Conservation (phyloP, 2,797 vertebrate genomes). For the Chiloscyllium punctatum region DNA sequence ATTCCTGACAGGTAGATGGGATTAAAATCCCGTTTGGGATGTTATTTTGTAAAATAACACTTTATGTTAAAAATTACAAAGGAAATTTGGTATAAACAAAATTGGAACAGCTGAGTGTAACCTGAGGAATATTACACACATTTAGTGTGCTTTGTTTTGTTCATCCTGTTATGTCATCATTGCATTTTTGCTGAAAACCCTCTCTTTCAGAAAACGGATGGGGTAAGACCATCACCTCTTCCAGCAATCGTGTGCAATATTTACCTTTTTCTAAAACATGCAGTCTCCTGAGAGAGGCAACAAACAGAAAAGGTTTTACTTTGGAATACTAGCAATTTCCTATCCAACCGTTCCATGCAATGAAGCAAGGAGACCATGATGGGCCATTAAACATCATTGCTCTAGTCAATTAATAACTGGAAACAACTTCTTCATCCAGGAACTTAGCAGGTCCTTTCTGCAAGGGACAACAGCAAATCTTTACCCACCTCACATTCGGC, state of each 20-base stretch:
- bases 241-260: not conserved
- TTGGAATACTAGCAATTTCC: not conserved
- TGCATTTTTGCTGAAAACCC: not conserved
- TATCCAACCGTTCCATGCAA: not conserved
- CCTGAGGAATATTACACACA: not conserved
- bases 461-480: not conserved
- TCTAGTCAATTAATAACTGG: not conserved
- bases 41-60: not conserved
- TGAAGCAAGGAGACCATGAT: not conserved
- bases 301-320: not conserved
- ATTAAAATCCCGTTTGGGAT: not conserved
- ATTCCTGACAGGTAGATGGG: not conserved
- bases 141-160: not conserved
- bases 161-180: not conserved
- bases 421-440: not conserved
- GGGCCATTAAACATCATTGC: not conserved
- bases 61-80: not conserved
- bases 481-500: not conserved
- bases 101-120: not conserved
- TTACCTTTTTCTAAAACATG: not conserved
- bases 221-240: not conserved
- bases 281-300: not conserved
- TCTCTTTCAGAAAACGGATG: not conserved
- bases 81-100: not conserved
- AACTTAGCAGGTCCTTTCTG: not conserved